Percentiles rank a stretch among this genome's conserved stretches.
Evolutionary conservation across 2,113 vertebrate species (phyloP).

Genomic region (Alosa alosa): DNA sequence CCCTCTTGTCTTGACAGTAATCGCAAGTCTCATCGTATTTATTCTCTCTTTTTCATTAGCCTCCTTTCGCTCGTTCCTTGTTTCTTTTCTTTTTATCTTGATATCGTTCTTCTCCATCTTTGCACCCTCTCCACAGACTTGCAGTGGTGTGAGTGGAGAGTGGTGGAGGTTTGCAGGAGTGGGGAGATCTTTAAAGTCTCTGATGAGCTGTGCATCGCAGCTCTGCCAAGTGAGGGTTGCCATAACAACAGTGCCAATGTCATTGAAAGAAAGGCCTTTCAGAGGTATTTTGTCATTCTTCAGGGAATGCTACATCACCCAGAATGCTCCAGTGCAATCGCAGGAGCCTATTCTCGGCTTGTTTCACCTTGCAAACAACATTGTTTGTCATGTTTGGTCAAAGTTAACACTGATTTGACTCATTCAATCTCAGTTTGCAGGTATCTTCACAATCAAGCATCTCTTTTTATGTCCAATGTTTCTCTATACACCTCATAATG

Average conservation of each 20-base stretch:
- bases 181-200: slow-evolving; percentile 9
- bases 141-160: not conserved
- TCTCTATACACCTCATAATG: not conserved
- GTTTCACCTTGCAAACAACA: not conserved
- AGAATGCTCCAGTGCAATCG: not conserved
- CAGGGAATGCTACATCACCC: not conserved
- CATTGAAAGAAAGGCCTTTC: slow-evolving; percentile 4
- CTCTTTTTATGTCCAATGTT: not conserved
- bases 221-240: not conserved
- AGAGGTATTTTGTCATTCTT: slow-evolving; percentile 16
- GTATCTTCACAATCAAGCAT: not conserved
- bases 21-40: not conserved
- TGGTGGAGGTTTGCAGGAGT: not conserved
- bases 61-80: not conserved
- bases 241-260: slow-evolving; percentile 13
- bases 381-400: not conserved
- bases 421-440: not conserved
- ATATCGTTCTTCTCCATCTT: not conserved
- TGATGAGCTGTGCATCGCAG: slow-evolving; percentile 9
- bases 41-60: not conserved
- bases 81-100: not conserved
- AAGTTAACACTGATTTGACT: not conserved
- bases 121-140: not conserved
- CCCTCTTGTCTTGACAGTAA: not conserved
- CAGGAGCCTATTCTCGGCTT: not conserved